These are phyloP conservation scores for Lasioglossum figueresi DNA, from an alignment of 2,888 invertebrate species.

Conservation along the genomic window DNA sequence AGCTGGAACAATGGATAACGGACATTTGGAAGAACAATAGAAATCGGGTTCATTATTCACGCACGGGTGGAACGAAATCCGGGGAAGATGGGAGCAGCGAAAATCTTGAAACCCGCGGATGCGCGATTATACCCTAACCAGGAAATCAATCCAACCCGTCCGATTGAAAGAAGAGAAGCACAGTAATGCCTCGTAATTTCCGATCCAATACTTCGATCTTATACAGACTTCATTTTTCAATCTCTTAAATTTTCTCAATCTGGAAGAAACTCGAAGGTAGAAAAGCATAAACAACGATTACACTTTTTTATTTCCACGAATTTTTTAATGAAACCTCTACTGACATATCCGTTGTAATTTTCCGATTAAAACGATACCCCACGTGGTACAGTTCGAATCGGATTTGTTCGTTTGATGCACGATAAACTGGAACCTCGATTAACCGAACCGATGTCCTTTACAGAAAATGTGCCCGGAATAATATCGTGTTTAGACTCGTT, in stretches of 20 bases:
- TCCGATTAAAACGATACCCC: not conserved
- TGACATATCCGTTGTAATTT: not conserved
- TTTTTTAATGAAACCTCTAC: not conserved
- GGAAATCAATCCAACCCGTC: not conserved
- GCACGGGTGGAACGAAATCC: constrained; percentile 38
- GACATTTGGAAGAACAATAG: constrained; percentile 54
- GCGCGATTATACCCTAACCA: not conserved
- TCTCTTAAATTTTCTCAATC: too few relatives aligned
- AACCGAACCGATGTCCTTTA: not conserved
- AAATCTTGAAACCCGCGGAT: constrained; percentile 30
- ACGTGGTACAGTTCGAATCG: not conserved
- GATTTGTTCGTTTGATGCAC: not conserved
- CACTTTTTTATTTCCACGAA: not conserved
- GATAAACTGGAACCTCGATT: not conserved
- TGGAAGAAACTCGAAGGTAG: too few relatives aligned
- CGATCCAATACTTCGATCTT: too few relatives aligned
- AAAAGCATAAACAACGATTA: not conserved
- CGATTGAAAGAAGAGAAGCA: not conserved
- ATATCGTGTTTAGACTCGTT: not conserved
- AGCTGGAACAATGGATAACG: constrained; percentile 47
- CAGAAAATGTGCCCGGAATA: not conserved
- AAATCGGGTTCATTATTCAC: constrained; percentile 52
- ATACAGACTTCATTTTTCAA: not conserved
- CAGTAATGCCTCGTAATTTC: not conserved
- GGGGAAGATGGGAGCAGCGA: constrained; percentile 8